Evolutionary conservation across 2,888 invertebrate species (phyloP).

Genomic region (Chironomus riparius): DNA sequence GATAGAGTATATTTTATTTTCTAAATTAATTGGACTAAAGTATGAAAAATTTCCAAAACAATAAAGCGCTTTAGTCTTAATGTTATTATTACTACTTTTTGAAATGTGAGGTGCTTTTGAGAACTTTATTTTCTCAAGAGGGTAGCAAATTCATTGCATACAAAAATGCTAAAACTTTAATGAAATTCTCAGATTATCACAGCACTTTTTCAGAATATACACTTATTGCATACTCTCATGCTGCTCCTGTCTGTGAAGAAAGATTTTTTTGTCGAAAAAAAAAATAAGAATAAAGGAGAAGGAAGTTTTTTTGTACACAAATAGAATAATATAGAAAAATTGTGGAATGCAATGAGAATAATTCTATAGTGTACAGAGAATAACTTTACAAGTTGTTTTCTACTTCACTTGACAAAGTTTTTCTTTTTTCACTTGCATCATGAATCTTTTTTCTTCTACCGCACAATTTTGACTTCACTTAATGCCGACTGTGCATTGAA

Average conservation of each 20-base stretch:
- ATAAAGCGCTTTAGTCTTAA: no score
- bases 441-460: not conserved
- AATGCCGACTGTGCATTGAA: no score
- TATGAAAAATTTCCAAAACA: no score
- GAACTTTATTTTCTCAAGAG: not conserved
- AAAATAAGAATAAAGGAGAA: not conserved
- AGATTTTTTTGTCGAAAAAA: no score
- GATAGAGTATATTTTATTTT: no score
- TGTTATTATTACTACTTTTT: not conserved
- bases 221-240: not conserved
- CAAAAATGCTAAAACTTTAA: slow-evolving; percentile 10
- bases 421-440: not conserved
- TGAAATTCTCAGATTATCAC: slow-evolving; percentile 20
- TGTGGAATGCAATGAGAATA: not conserved
- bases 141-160: slow-evolving; percentile 7
- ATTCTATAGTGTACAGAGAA: not conserved
- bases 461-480: not conserved
- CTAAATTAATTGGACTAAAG: no score
- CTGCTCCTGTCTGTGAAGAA: no score
- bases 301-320: not conserved
- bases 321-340: not conserved
- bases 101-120: not conserved
- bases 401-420: slow-evolving; percentile 16
- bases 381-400: not conserved
- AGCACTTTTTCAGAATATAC: no score